Evolutionary conservation across 2,888 invertebrate genomes (phyloP).

Genomic region (Dendrolimus pini): DNA sequence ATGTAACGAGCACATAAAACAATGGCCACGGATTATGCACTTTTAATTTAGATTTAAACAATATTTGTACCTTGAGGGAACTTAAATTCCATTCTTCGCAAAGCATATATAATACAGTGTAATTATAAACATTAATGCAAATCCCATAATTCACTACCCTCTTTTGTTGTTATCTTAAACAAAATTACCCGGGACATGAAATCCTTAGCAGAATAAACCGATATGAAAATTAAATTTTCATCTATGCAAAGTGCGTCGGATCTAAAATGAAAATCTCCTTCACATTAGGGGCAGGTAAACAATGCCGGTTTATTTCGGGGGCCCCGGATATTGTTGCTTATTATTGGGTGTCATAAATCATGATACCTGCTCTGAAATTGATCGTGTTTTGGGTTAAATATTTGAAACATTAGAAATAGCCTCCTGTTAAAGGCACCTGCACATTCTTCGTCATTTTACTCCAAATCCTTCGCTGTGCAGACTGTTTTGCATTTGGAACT

Average conservation of each 20-base stretch:
- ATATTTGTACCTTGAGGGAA: too few species aligned
- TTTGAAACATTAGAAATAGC: not conserved
- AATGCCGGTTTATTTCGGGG: slow-evolving; percentile 40
- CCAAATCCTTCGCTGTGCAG: too few species aligned
- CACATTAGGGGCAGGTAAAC: slow-evolving; percentile 57
- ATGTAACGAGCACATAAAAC: too few species aligned
- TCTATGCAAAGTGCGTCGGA: slow-evolving; percentile 41
- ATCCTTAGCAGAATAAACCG: slow-evolving; percentile 24
- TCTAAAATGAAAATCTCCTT: slow-evolving; percentile 60
- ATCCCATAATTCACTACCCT: too few species aligned
- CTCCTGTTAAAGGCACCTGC: too few species aligned
- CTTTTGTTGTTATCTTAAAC: not conserved
- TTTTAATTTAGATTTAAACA: too few species aligned
- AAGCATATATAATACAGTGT: too few species aligned
- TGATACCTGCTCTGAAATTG: slow-evolving; percentile 27
- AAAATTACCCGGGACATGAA: slow-evolving; percentile 1
- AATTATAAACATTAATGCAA: too few species aligned
- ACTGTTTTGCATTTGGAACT: too few species aligned
- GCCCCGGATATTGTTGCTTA: slow-evolving; percentile 47
- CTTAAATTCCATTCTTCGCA: too few species aligned
- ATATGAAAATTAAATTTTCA: slow-evolving; percentile 52
- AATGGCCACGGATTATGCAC: too few species aligned
- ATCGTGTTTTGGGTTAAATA: slow-evolving; percentile 10
- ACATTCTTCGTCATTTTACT: too few species aligned
- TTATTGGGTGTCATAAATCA: slow-evolving; percentile 54